Evolutionary conservation across 1,140 invertebrate genomes (phyloP).

Genomic region (Lepidurus packardi): DNA sequence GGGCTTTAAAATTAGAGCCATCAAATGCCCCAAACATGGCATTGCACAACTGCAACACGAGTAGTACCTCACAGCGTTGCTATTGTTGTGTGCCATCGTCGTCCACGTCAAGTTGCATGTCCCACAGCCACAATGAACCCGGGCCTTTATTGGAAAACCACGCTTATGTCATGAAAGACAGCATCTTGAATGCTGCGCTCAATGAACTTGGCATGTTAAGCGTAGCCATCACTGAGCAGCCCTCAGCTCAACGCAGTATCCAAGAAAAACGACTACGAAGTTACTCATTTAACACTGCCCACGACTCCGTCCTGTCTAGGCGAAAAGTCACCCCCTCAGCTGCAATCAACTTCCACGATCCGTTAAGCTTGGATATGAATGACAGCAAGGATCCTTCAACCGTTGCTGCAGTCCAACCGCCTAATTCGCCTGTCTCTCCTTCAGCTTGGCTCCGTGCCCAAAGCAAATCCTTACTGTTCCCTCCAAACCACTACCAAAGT

Average conservation of each 20-base stretch:
- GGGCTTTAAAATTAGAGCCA: neutral
- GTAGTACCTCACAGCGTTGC: neutral
- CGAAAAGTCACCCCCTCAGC: neutral
- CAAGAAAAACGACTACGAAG: constrained; percentile 1
- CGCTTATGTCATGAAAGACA: neutral
- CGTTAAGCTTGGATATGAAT: neutral
- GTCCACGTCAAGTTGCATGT: neutral
- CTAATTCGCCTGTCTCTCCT: constrained; percentile 33
- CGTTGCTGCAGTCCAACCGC: constrained; percentile 27
- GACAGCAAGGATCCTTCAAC: constrained; percentile 5
- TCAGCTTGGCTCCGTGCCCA: constrained; percentile 15
- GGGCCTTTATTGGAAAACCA: neutral
- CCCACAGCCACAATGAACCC: neutral
- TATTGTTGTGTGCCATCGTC: neutral
- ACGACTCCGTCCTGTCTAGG: constrained; percentile 5
- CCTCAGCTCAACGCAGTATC: neutral
- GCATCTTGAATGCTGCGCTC: constrained; percentile 28
- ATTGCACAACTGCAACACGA: neutral
- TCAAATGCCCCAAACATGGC: neutral
- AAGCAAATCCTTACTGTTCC: neutral
- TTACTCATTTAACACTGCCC: constrained; percentile 29
- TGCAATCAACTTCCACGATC: constrained; percentile 19
- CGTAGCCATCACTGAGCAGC: constrained; percentile 23
- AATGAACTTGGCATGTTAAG: constrained; percentile 28
- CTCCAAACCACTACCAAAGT: neutral